Conservation (phyloP, 2,113 vertebrate species). For the Archilochus colubris region DNA sequence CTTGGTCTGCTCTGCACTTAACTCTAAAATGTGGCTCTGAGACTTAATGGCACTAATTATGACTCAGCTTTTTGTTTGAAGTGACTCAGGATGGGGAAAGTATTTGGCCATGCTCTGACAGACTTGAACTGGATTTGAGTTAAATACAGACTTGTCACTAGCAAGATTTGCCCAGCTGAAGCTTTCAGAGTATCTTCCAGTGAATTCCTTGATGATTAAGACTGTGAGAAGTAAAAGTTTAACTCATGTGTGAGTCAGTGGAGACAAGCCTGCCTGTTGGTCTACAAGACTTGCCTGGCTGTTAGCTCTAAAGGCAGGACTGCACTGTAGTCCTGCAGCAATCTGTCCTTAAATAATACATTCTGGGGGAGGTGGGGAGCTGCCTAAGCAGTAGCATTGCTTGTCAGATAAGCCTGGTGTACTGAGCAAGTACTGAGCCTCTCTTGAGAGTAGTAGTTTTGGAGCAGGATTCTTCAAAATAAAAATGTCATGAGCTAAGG, state of each 20-base stretch:
- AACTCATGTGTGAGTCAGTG: background rate
- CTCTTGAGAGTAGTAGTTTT: background rate
- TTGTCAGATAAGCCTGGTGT: background rate
- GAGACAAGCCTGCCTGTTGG: background rate
- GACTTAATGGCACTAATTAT: constrained; percentile 16
- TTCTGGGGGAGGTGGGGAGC: constrained; percentile 44
- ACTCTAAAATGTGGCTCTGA: constrained; percentile 21
- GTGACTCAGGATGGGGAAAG: background rate
- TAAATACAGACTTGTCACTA: background rate
- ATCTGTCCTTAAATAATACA: background rate
- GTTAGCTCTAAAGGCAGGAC: background rate
- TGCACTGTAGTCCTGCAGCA: background rate
- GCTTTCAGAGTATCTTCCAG: background rate
- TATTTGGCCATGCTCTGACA: constrained; percentile 1
- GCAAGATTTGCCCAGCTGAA: background rate
- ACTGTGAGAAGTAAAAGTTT: background rate
- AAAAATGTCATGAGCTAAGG: background rate
- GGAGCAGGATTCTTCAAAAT: background rate
- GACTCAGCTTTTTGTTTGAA: background rate
- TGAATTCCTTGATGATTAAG: background rate
- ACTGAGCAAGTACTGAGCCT: background rate
- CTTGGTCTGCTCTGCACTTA: constrained; percentile 21
- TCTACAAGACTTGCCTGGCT: background rate
- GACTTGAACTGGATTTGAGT: background rate
- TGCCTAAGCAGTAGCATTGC: background rate